Base-by-base conservation (phyloP, 2,888 invertebrate genomes). In the Pollenia griseotomentosa region DNA sequence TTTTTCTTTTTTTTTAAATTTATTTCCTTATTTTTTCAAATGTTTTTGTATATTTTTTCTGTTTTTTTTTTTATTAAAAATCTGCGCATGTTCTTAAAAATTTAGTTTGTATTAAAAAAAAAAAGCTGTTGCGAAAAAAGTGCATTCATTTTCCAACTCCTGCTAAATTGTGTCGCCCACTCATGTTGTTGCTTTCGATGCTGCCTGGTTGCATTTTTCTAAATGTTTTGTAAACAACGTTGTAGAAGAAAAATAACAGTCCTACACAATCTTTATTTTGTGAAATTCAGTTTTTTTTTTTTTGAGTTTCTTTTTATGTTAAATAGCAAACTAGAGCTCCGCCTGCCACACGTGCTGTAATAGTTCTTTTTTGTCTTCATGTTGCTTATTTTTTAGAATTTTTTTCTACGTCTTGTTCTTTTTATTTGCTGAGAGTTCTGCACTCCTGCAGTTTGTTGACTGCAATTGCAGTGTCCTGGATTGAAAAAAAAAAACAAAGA, bases 1-100 rank as follows among this genome's bases (percentile, higher is more conserved):
- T 55, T 79, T 77, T 73, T 9, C 42, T 44, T 68, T 57, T 40
- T 85, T 85, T 73, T 77, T 63, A 46, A 85, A 85, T 85, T 90
- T 90, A 90, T 90, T 91, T 91, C 90, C 90, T 88, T 91, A 91
- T 91, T 91, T 91, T 89, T 79, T 71, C 46, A 42, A 53, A 68
- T 42, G 23, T 40, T 61, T 71, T 48, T 68, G 73, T 65, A 14
- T 44, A 5, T 48, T 7, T 12, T 51, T 57, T 78, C 33, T 33
- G 33, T 80, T 80, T 55, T 48, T 55, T 81, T 57, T 83, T 85
- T 46, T 23, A 57, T 51, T 53, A 84, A 84, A 84, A 84, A 81
- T 78, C 68, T 87, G 87, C 87, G 87, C 87, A 87, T 87, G 87
- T 84, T 86, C 82, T 78, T 83, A 66, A 85, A 84, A 73, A 55